These are phyloP conservation scores for Cetonia aurata DNA, from an alignment of 2,888 invertebrate genomes.

Conservation along the genomic window DNA sequence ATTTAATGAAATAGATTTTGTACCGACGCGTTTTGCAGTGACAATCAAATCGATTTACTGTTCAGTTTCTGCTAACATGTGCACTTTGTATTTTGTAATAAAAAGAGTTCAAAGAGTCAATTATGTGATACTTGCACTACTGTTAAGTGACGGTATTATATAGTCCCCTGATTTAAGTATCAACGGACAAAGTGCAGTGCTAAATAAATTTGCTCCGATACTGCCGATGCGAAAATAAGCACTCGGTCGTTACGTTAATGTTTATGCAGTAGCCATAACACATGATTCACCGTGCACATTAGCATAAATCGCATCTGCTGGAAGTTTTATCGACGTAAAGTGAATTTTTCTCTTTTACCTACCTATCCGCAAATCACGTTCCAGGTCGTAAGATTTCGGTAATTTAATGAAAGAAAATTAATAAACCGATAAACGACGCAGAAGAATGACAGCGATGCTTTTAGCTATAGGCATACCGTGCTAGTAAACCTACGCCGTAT, in stretches of 20 bases:
- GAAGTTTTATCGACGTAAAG: conserved; percentile 4
- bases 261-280: conserved; percentile 32
- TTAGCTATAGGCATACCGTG: no score
- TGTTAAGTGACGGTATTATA: conserved; percentile 10
- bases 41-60: no score
- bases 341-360: no score
- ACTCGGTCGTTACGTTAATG: conserved; percentile 25
- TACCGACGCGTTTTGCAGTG: no score
- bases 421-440: no score
- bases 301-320: conserved; percentile 26
- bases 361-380: no score
- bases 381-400: no score
- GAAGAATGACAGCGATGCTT: no score
- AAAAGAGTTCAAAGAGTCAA: conserved; percentile 19
- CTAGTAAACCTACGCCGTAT: no score
- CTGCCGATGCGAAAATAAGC: conserved; percentile 8
- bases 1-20: no score
- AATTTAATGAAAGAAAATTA: no score
- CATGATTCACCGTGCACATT: conserved; percentile 33
- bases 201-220: conserved; percentile 6
- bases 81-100: conserved; percentile 18
- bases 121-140: conserved; percentile 5
- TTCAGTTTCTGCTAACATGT: neutral
- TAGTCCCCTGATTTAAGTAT: neutral
- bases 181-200: conserved; percentile 10